These are phyloP conservation scores for Tetramorium parvispinum DNA, from an alignment of 1,140 invertebrate genomes.

Conservation along the genomic window DNA sequence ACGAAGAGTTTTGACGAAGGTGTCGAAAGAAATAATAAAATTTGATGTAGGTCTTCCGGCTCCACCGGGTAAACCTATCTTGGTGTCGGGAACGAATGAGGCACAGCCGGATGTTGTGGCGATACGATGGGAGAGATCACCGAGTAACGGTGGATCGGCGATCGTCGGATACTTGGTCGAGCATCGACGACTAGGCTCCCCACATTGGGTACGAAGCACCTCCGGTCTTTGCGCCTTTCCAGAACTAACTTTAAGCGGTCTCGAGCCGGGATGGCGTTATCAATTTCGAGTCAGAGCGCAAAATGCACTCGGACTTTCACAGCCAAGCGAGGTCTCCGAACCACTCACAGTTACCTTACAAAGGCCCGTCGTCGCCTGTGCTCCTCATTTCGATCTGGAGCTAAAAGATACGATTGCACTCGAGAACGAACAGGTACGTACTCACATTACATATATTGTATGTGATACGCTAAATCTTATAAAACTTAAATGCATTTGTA, in stretches of 20 bases:
- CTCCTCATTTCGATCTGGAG: conserved; percentile 90
- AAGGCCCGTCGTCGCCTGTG: conserved; percentile 86
- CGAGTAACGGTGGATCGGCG: conserved; percentile 94
- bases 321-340: conserved; percentile 92
- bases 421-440: conserved; percentile 91
- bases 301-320: conserved; percentile 93
- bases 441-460: not conserved
- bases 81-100: conserved; percentile 89
- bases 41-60: conserved; percentile 88
- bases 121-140: conserved; percentile 93
- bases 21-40: not conserved
- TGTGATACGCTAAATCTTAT: not conserved
- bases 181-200: conserved; percentile 91
- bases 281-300: conserved; percentile 95
- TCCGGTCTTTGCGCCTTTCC: conserved; percentile 89
- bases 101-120: conserved; percentile 94
- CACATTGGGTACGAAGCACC: conserved; percentile 92
- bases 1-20: not conserved
- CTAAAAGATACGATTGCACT: conserved; percentile 89
- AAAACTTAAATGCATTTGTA: not conserved
- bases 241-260: conserved; percentile 91
- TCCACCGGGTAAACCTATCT: conserved; percentile 91
- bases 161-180: conserved; percentile 94
- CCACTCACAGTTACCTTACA: conserved; percentile 91
- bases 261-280: conserved; percentile 95